These are phyloP conservation scores for Linnaemya tessellans DNA, from an alignment of 2,888 invertebrate genomes.

Conservation along the genomic window DNA sequence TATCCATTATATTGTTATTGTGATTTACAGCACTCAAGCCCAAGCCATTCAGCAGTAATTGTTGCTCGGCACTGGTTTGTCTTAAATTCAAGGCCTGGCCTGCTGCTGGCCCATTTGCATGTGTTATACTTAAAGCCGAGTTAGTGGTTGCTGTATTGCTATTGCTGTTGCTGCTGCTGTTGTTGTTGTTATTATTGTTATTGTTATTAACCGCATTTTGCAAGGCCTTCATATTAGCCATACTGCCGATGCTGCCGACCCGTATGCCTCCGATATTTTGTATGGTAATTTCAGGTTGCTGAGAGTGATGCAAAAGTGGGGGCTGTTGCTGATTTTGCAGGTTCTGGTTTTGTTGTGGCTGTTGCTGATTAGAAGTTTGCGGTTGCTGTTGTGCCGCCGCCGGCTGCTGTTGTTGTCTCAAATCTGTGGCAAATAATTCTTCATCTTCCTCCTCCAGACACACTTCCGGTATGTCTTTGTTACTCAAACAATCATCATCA, in stretches of 20 bases:
- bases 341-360: conserved; percentile 35
- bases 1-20: conserved; percentile 62
- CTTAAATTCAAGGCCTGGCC: conserved; percentile 68
- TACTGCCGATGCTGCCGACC: conserved; percentile 78
- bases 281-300: conserved; percentile 77
- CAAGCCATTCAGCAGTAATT: conserved; percentile 78
- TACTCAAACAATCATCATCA: conserved; percentile 82
- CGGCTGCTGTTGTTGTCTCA: conserved; percentile 75
- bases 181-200: conserved; percentile 54
- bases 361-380: conserved; percentile 51
- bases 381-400: conserved; percentile 53
- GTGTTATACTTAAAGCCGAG: conserved; percentile 69
- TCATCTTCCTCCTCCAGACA: conserved; percentile 82
- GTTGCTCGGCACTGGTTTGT: conserved; percentile 77
- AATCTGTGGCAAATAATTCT: conserved; percentile 79
- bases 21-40: conserved; percentile 79
- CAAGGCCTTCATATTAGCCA: conserved; percentile 79
- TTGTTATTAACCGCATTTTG: conserved; percentile 75
- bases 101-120: conserved; percentile 49
- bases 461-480: conserved; percentile 82
- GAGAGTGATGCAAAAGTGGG: conserved; percentile 63
- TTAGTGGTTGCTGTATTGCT: conserved; percentile 47
- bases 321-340: conserved; percentile 52
- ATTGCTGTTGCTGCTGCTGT: background rate
- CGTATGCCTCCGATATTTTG: conserved; percentile 79